Percentiles rank a stretch among this genome's conserved stretches.
Evolutionary conservation across 2,797 vertebrate genomes (phyloP).

Genomic region (Rhyacichthys aspro): DNA sequence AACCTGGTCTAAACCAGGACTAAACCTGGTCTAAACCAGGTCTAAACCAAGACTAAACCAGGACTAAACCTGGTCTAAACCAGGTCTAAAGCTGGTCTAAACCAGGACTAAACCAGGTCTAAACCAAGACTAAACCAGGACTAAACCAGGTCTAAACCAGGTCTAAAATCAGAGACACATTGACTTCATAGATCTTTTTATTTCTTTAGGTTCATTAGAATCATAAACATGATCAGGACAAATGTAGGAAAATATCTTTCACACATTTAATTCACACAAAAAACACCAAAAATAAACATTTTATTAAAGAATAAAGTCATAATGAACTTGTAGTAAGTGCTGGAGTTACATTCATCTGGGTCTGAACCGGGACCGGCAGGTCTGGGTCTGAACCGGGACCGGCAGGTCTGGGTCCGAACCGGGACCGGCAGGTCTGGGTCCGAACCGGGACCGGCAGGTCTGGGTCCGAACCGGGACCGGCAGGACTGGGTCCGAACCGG

Average conservation of each 20-base stretch:
- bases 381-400: too few relatives aligned
- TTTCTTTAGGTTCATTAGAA: background rate
- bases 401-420: too few relatives aligned
- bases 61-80: background rate
- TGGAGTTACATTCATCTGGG: background rate
- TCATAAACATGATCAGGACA: background rate
- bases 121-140: background rate
- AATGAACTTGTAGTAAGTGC: too few relatives aligned
- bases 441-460: too few relatives aligned
- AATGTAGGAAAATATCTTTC: background rate
- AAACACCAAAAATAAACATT: background rate
- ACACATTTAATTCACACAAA: background rate
- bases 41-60: background rate
- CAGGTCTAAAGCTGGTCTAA: background rate
- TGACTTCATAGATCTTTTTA: background rate
- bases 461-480: too few relatives aligned
- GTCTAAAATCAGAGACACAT: background rate
- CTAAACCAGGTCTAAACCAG: background rate
- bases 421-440: too few relatives aligned
- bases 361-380: too few relatives aligned
- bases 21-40: background rate
- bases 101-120: background rate
- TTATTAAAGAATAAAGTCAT: too few relatives aligned
- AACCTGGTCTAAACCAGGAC: slow-evolving; percentile 2
- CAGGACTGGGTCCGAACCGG: too few relatives aligned